Percentiles rank a stretch among this genome's conserved stretches.
Evolutionary conservation across 2,797 vertebrate species (phyloP).

Genomic region (Rhynchotus rufescens): DNA sequence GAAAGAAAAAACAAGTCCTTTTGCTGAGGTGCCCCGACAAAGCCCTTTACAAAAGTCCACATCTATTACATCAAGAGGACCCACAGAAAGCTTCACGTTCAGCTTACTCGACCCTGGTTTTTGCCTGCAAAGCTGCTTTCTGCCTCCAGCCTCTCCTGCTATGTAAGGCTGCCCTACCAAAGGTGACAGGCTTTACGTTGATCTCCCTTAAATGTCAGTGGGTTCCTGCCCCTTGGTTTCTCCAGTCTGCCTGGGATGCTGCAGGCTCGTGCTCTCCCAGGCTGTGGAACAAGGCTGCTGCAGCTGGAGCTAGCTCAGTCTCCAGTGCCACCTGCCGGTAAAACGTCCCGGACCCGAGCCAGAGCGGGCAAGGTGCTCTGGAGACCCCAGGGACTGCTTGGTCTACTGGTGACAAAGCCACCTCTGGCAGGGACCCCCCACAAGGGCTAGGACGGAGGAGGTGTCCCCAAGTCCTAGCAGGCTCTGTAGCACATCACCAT

Average conservation of each 20-base stretch:
- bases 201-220: background rate
- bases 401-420: background rate
- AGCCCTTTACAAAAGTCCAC: background rate
- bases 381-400: background rate
- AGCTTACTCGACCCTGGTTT: background rate
- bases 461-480: background rate
- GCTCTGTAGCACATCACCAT: background rate
- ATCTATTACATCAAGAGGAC: background rate
- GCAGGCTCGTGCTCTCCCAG: background rate
- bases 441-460: background rate
- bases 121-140: background rate
- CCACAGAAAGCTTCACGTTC: background rate
- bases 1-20: background rate
- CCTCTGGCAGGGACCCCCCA: no score
- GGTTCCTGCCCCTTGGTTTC: background rate
- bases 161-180: background rate
- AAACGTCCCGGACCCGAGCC: fast-evolving
- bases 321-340: constrained; percentile 43
- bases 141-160: background rate
- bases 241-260: background rate
- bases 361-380: background rate
- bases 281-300: fast-evolving
- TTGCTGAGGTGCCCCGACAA: background rate
- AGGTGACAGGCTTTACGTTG: background rate
- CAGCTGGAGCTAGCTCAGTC: background rate